These are phyloP conservation scores for Malaclemys terrapin DNA, from an alignment of 2,113 vertebrate species.

Conservation along the genomic window DNA sequence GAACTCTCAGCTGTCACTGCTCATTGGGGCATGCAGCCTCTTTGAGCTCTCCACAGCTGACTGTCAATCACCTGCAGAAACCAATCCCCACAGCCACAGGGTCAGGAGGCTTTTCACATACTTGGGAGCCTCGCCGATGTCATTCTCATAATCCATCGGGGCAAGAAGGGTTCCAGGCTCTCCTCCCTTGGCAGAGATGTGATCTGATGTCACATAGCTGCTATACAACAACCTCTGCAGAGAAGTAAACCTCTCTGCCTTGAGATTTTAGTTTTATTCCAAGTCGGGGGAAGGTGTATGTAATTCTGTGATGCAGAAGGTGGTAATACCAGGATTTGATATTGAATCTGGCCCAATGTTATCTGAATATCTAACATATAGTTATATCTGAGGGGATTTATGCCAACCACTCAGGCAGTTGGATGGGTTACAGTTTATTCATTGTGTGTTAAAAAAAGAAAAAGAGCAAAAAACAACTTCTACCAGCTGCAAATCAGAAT, in stretches of 20 bases:
- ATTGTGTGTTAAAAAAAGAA: neutral
- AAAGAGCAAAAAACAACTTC: neutral
- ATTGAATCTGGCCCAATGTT: neutral
- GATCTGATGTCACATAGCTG: neutral
- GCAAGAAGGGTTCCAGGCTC: neutral
- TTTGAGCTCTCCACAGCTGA: neutral
- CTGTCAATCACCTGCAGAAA: neutral
- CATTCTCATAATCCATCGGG: neutral
- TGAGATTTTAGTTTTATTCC: neutral
- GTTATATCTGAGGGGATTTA: neutral
- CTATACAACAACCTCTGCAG: neutral
- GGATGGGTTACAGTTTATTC: neutral
- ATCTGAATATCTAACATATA: neutral
- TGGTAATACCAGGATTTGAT: neutral
- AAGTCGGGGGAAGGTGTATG: neutral
- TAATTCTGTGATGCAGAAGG: neutral
- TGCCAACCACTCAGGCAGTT: neutral
- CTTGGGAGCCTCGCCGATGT: neutral
- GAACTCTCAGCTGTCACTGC: neutral
- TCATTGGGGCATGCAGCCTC: neutral
- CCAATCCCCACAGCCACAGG: neutral
- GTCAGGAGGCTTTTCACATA: neutral
- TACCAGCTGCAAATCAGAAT: neutral
- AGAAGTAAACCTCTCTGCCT: neutral
- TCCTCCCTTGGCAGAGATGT: neutral